phyloP scores from a whole-genome alignment of 2,888 invertebrate species.

The Xestia c-nigrum region DNA sequence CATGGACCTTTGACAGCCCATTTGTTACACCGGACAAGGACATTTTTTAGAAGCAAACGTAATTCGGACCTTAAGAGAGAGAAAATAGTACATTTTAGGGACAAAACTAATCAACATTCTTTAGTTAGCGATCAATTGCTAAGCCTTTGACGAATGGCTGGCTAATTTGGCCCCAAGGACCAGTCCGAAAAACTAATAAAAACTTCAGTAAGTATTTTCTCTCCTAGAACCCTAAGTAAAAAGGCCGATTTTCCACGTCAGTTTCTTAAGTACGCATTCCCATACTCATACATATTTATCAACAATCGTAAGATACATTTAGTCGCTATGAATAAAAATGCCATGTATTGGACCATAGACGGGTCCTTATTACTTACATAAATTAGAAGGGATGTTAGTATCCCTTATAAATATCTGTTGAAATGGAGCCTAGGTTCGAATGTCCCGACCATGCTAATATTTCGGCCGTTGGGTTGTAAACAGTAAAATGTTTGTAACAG shows the following conservation, averaged over 20 bases:
- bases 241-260: background rate
- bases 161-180: background rate
- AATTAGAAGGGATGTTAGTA: slow-evolving; percentile 29
- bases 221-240: background rate
- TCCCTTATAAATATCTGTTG: slow-evolving; percentile 50
- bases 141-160: slow-evolving; percentile 14
- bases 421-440: slow-evolving; percentile 24
- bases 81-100: background rate
- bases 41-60: background rate
- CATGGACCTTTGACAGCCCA: background rate
- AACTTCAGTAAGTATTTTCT: background rate
- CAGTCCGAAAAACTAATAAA: slow-evolving; percentile 18
- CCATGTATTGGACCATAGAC: slow-evolving; percentile 11
- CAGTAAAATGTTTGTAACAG: slow-evolving; percentile 31
- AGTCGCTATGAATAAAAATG: slow-evolving; percentile 47
- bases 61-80: background rate
- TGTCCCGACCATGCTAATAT: slow-evolving; percentile 29
- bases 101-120: slow-evolving; percentile 27
- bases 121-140: background rate
- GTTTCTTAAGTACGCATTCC: slow-evolving; percentile 3
- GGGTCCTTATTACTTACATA: slow-evolving; percentile 41
- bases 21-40: background rate
- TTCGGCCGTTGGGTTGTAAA: slow-evolving; percentile 31
- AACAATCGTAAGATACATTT: slow-evolving; percentile 34
- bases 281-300: slow-evolving; percentile 42